Percentiles rank a stretch among this genome's conserved stretches.
phyloP scores from a whole-genome alignment of 2,797 vertebrate genomes.

The Labroides dimidiatus region DNA sequence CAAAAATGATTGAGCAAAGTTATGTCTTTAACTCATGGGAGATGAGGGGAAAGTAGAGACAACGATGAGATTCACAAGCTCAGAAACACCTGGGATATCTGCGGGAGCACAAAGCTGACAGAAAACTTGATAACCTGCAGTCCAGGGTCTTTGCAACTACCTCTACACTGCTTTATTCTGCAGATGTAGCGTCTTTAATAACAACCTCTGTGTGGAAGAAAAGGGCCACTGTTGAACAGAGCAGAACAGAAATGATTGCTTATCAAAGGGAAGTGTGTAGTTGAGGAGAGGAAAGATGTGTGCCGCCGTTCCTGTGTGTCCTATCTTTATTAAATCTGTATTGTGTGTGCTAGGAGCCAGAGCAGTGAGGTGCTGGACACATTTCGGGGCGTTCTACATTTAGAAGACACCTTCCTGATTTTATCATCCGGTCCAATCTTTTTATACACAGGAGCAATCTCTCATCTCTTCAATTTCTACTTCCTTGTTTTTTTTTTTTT shows the following conservation, averaged over 20 bases:
- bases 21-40: slow-evolving; percentile 53
- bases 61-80: slow-evolving; percentile 57
- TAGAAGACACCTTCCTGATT: slow-evolving; percentile 23
- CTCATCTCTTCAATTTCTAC: slow-evolving; percentile 35
- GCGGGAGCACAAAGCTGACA: slow-evolving; percentile 1
- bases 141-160: slow-evolving; percentile 8
- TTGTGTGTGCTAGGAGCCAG: slow-evolving; percentile 31
- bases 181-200: slow-evolving; percentile 51
- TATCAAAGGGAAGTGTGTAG: slow-evolving; percentile 55
- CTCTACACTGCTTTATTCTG: slow-evolving; percentile 20
- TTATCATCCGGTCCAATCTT: slow-evolving; percentile 32
- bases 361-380: slow-evolving; percentile 35
- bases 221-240: slow-evolving; percentile 34
- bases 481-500: slow-evolving; percentile 30
- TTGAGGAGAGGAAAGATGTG: slow-evolving; percentile 20
- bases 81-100: slow-evolving; percentile 51
- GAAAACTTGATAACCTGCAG: slow-evolving; percentile 11
- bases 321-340: slow-evolving; percentile 71
- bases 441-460: slow-evolving; percentile 29
- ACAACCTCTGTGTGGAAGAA: slow-evolving; percentile 27
- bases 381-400: slow-evolving; percentile 35
- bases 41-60: slow-evolving; percentile 44
- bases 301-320: slow-evolving; percentile 20
- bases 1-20: slow-evolving; percentile 40
- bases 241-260: slow-evolving; percentile 44